Evolutionary conservation across 2,113 vertebrate species (phyloP), one percentile per base, ranked within the genome.

Genomic region (Sander vitreus): DNA sequence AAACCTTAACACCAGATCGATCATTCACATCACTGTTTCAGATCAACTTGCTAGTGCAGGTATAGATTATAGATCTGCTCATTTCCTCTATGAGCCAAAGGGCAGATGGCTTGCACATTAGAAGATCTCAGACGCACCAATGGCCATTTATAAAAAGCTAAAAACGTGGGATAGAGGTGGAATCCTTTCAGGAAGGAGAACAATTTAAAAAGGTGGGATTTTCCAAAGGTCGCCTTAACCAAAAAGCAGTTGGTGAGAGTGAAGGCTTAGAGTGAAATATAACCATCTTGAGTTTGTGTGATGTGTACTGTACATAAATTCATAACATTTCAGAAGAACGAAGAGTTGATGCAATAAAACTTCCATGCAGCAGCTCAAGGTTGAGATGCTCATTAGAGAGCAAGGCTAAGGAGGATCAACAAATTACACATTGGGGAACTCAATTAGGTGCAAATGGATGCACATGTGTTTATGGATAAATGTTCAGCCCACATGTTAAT

Each of bases 91-190:
- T 82, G 81, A 92, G 79, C 80, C 89, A 73, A 83, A 88, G 72
- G 88, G 83, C 89, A 94, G 91, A 94, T 93, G 93, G 91, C 91
- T 93, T 90, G 78, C 78, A 87, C 81, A 92, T 94, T 92, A 88
- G 82, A 86, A 82, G 84, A 87, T 68, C 78, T 87, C 81, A 90
- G 80, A 85, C 53, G 10, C 50, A 76, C 90, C 84, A 76, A 71
- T 58, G 87, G 79, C 69, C 88, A 63, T 91, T 89, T 86, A 82
- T 87, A 89, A 89, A 87, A 63, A 71, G 63, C 53, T 78, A 21
- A 59, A 67, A 84, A 81, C 27, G 60, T 78, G 57, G 70, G 74
- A 85, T 67, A 45, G 66, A 83, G 87, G 85, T 48, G 86, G 92
- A 81, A 84, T 90, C 73, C 81, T 81, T 80, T 85, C 74, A 85